Evolutionary conservation across 2,113 vertebrate genomes (phyloP), one percentile per base, ranked within the genome.

Genomic region (Aplodontia rufa): DNA sequence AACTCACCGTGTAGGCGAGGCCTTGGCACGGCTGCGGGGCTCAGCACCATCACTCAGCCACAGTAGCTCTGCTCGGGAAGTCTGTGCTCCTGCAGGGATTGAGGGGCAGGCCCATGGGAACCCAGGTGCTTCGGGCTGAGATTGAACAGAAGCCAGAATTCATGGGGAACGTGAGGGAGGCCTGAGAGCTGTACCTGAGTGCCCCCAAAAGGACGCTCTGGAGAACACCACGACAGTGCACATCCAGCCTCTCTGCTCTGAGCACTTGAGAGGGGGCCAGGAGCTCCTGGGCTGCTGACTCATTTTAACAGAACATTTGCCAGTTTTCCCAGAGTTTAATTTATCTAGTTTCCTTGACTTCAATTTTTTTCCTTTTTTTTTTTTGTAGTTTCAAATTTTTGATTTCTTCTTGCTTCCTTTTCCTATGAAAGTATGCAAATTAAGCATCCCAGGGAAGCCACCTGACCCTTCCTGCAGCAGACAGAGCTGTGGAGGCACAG

Each of bases 201-300:
- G 97, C 98, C 98, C 98, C 97, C 98, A 96, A 75, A 97, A 98
- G 98, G 98, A 96, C 49, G 55, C 35, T 94, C 82, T 58, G 42
- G 82, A 42, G 82, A 97, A 91, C 47, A 32, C 80, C 40, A 12
- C 0, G 0, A 17, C 24, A 6, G 32, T 7, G 26, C 22, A 11
- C 71, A 93, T 68, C 53, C 88, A 82, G 30, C 82, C 95, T 32
- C 66, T 97, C 84, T 72, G 30, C 88, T 93, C 42, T 74, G 75
- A 90, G 92, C 87, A 60, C 76, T 88, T 92, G 95, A 78, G 80
- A 69, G 97, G 47, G 87, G 89, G 88, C 90, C 84, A 60, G 75
- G 83, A 62, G 81, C 96, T 85, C 53, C 66, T 72, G 93, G 96
- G n/a, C 90, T 2, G 47, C 87, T 74, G n/a, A 84, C 68, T 72